Percentiles rank a stretch among this genome's conserved stretches.
phyloP scores from a whole-genome alignment of 2,113 vertebrate species.

The Lonchura striata region DNA sequence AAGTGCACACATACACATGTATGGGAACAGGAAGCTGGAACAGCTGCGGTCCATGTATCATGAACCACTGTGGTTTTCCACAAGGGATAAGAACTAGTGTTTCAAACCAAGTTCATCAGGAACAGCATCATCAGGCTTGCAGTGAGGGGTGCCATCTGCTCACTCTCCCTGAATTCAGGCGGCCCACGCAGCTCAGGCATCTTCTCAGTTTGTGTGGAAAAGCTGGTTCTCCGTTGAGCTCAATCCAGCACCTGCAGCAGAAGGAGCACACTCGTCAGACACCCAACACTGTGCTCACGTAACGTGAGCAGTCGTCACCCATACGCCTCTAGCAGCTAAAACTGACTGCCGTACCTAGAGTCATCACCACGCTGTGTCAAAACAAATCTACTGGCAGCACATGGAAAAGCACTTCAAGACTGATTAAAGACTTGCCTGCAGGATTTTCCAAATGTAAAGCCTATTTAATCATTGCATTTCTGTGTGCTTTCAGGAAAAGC shows the following conservation, averaged over 20 bases:
- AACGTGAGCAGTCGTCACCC: neutral
- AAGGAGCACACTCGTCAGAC: neutral
- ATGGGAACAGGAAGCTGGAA: neutral
- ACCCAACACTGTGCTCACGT: neutral
- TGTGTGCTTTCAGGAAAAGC: neutral
- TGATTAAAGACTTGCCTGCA: neutral
- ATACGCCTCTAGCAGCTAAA: neutral
- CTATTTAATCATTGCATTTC: conserved; percentile 6
- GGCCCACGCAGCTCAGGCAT: neutral
- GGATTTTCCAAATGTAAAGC: conserved; percentile 22
- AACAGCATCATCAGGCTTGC: neutral
- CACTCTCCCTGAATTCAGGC: neutral
- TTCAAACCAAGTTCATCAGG: neutral
- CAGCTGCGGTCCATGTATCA: neutral
- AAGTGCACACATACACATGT: neutral
- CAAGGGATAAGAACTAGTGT: neutral
- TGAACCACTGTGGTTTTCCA: neutral
- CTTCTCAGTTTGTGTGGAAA: neutral
- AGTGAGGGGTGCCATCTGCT: neutral
- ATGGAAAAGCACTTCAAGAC: neutral
- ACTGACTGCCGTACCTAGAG: neutral
- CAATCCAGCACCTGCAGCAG: conserved; percentile 5
- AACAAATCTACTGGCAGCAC: conserved; percentile 5
- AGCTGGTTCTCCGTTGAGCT: neutral
- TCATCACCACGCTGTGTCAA: neutral